A percentile compares a stretch with the other conserved stretches of the same genome.
Evolutionary conservation across 2,113 vertebrate genomes (phyloP).

Genomic region (Pelmatolapia mariae): DNA sequence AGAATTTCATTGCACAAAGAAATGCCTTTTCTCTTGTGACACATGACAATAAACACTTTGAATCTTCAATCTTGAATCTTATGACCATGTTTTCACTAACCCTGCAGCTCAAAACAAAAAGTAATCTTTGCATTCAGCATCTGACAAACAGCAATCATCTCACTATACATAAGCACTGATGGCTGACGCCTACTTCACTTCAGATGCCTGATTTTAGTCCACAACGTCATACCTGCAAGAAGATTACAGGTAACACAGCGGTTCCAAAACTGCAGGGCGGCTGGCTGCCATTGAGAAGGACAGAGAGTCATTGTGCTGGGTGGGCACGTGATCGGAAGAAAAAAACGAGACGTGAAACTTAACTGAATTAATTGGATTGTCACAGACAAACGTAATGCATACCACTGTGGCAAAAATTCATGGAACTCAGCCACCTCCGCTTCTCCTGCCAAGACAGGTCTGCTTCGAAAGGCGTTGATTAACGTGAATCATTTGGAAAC

Average conservation of each 20-base stretch:
- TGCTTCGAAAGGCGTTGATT: neutral
- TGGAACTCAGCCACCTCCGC: neutral
- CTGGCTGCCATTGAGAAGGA: neutral
- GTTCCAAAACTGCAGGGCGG: neutral
- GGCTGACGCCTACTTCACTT: neutral
- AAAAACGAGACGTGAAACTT: neutral
- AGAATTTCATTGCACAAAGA: neutral
- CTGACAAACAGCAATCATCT: neutral
- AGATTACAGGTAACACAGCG: neutral
- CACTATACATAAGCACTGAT: neutral
- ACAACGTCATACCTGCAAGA: neutral
- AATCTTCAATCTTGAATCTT: neutral
- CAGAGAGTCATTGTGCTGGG: neutral
- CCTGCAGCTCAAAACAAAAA: neutral
- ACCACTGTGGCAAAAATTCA: neutral
- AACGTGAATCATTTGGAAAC: neutral
- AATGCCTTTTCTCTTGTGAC: neutral
- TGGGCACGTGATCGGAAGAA: neutral
- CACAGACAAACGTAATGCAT: neutral
- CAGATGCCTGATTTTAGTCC: neutral
- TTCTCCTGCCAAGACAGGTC: neutral
- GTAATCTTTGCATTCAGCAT: neutral
- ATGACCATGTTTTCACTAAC: neutral
- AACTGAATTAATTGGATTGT: neutral
- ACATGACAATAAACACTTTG: neutral